Conservation (phyloP, 2,113 vertebrate genomes). For the Egretta garzetta region DNA sequence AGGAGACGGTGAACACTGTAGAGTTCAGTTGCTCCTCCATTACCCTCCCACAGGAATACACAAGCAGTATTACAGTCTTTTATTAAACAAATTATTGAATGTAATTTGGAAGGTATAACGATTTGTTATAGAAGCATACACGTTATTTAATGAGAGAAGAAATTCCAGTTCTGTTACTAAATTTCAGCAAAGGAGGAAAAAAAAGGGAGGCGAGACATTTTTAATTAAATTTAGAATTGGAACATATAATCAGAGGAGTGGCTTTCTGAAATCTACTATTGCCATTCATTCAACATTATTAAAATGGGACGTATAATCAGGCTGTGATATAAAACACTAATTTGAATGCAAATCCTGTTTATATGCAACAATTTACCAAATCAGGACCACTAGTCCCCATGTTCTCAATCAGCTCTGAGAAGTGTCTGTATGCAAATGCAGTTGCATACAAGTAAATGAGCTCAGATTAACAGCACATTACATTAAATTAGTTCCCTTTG, state of each 20-base stretch:
- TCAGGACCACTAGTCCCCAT: background rate
- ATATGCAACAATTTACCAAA: constrained; percentile 36
- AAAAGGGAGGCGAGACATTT: background rate
- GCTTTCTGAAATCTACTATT: background rate
- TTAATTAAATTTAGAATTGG: constrained; percentile 14
- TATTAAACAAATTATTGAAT: background rate
- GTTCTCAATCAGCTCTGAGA: constrained; percentile 4
- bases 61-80: background rate
- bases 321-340: background rate
- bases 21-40: background rate
- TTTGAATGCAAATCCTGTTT: constrained; percentile 36
- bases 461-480: constrained; percentile 33
- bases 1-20: background rate
- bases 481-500: background rate
- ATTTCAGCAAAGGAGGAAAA: background rate
- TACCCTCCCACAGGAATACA: background rate
- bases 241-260: background rate
- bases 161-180: background rate
- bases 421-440: constrained; percentile 15
- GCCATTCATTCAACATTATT: constrained; percentile 16
- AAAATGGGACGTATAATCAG: constrained; percentile 30
- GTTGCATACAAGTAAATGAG: constrained; percentile 29
- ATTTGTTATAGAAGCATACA: background rate
- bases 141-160: background rate
- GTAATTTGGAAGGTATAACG: background rate